phyloP scores from a whole-genome alignment of 1,140 invertebrate genomes.

The Anoplolepis gracilipes region DNA sequence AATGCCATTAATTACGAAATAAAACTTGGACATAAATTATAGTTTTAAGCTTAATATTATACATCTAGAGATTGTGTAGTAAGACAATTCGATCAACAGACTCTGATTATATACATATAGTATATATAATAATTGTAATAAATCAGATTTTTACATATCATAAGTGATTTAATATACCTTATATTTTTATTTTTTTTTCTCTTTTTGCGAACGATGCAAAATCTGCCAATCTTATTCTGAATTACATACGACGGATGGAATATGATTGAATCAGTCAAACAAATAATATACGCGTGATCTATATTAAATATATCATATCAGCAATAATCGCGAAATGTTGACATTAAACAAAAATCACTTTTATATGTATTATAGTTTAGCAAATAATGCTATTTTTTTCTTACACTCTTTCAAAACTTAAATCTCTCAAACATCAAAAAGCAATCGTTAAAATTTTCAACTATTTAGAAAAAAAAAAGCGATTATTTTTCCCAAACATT shows the following conservation, averaged over 20 bases:
- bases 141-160: conserved; percentile 62
- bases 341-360: conserved; percentile 2
- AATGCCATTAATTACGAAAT: not conserved
- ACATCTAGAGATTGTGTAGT: conserved; percentile 41
- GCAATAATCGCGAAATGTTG: not conserved
- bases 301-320: not conserved
- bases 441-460: not conserved
- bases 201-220: not conserved
- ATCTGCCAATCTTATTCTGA: not conserved
- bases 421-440: not conserved
- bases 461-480: not conserved
- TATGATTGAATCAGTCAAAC: not conserved
- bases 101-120: conserved; percentile 45
- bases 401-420: not conserved
- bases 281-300: not conserved
- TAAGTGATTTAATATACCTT: conserved; percentile 51
- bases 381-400: not conserved
- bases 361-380: conserved; percentile 22
- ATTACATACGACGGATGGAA: not conserved
- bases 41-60: conserved; percentile 37
- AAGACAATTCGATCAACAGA: conserved; percentile 54
- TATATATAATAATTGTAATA: conserved; percentile 59
- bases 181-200: conserved; percentile 42
- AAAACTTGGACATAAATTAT: not conserved
- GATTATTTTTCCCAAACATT: not conserved